Evolutionary conservation across 2,113 vertebrate genomes (phyloP), one percentile per base, ranked within the genome.

Genomic region (Pseudorectes ferrugineus): DNA sequence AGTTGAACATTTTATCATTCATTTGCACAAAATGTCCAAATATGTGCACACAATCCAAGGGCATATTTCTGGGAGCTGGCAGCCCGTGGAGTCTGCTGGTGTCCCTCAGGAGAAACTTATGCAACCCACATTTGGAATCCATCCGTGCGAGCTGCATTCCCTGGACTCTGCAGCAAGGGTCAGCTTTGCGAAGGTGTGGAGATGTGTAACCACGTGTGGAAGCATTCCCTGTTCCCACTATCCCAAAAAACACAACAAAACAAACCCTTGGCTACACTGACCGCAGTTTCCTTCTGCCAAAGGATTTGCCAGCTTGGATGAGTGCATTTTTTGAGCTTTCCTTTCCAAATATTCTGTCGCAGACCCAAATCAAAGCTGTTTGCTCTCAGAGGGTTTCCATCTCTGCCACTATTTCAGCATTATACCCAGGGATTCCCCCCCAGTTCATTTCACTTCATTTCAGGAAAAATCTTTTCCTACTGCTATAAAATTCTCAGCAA

Each of bases 21-120:
- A 94, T 77, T 88, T 87, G 91, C 78, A 95, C 89, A 94, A 62
- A 95, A 95, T 95, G 94, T 88, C 95, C 96, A 97, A 97, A 97
- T 95, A 96, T 95, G 95, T 89, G 96, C 95, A 96, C 40, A 23
- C 94, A 85, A 85, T 26, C 73, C 15, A 12, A 95, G 81, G 93
- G 71, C 89, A 94, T 68, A 89, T 78, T 96, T 95, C 92, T 95
- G 94, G 92, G 91, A 96, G 94, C 84, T 96, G 95, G 95, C 96
- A 95, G 91, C 81, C 88, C 15, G 5, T 40, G 66, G 54, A 92
- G 91, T 52, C 84, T 85, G 94, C 77, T 73, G 35, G 26, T 33
- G 93, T 95, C 95, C 94, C 95, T 92, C 88, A 95, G 93, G 94
- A 96, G 66, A 43, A 80, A 40, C 79, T 92, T 70, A 80, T 57